Conservation (phyloP, 2,888 invertebrate genomes). For the Drepana falcataria region DNA sequence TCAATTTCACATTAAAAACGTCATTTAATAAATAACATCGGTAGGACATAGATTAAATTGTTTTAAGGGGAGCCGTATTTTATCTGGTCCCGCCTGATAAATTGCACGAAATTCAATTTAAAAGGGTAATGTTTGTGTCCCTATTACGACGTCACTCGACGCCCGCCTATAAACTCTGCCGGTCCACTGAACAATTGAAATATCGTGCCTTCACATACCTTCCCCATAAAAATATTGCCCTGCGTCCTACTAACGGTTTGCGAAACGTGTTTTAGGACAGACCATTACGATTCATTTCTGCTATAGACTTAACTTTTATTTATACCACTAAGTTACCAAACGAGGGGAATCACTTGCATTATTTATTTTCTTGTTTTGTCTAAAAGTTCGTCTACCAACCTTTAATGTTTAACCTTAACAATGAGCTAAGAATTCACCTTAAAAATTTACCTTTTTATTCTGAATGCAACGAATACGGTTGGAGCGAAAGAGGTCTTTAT, state of each 20-base stretch:
- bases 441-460: too few relatives aligned
- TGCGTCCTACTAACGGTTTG: slow-evolving; percentile 12
- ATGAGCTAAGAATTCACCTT: too few relatives aligned
- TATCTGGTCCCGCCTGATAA: slow-evolving; percentile 61
- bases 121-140: slow-evolving; percentile 74
- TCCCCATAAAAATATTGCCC: slow-evolving; percentile 51
- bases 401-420: too few relatives aligned
- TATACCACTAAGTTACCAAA: too few relatives aligned
- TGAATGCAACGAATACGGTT: too few relatives aligned
- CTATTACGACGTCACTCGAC: slow-evolving; percentile 68
- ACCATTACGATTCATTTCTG: too few relatives aligned
- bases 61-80: slow-evolving; percentile 51
- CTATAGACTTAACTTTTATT: too few relatives aligned
- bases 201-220: slow-evolving; percentile 53
- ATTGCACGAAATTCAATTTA: slow-evolving; percentile 73
- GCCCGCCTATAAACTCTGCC: slow-evolving; percentile 62
- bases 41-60: slow-evolving; percentile 48
- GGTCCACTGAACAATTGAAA: slow-evolving; percentile 67
- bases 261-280: not conserved
- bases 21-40: slow-evolving; percentile 50
- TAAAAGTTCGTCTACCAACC: too few relatives aligned
- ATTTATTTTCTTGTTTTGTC: too few relatives aligned
- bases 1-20: slow-evolving; percentile 22
- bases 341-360: too few relatives aligned
- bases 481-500: too few relatives aligned